Conservation (phyloP, 1,140 invertebrate species). For the Aleiodes sp. region DNA sequence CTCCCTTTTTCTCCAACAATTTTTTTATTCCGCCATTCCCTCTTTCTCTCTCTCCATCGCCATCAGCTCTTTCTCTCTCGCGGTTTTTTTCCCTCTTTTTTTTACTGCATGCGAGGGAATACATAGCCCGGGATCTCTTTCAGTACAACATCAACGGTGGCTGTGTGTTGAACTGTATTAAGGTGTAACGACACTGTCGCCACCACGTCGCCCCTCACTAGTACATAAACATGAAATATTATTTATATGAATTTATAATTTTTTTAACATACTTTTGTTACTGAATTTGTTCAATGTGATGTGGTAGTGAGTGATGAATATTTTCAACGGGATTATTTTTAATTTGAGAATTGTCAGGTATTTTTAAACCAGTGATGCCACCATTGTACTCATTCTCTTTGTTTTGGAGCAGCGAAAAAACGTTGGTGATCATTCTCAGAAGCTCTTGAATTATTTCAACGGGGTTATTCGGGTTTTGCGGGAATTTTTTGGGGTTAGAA, state of each 20-base stretch:
- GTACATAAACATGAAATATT: not conserved
- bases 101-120: not conserved
- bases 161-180: slow-evolving; percentile 13
- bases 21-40: not conserved
- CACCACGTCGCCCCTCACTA: not conserved
- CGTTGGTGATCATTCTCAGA: not conserved
- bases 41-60: slow-evolving; percentile 23
- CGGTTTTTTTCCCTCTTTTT: slow-evolving; percentile 13
- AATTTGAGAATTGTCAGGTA: too few species aligned
- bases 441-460: too few species aligned
- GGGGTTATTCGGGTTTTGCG: too few species aligned
- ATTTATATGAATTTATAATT: too few species aligned
- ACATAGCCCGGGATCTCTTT: slow-evolving; percentile 1
- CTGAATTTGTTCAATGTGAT: too few species aligned
- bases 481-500: too few species aligned
- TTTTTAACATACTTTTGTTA: too few species aligned
- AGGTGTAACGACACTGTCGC: not conserved
- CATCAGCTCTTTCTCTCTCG: slow-evolving; percentile 12
- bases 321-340: too few species aligned
- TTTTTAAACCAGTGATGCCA: too few species aligned
- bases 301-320: too few species aligned
- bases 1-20: slow-evolving; percentile 2
- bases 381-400: too few species aligned
- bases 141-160: not conserved
- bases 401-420: not conserved